These are phyloP conservation scores for Microcebus ravelobensis DNA, from an alignment of 2,113 vertebrate genomes.

Conservation along the genomic window DNA sequence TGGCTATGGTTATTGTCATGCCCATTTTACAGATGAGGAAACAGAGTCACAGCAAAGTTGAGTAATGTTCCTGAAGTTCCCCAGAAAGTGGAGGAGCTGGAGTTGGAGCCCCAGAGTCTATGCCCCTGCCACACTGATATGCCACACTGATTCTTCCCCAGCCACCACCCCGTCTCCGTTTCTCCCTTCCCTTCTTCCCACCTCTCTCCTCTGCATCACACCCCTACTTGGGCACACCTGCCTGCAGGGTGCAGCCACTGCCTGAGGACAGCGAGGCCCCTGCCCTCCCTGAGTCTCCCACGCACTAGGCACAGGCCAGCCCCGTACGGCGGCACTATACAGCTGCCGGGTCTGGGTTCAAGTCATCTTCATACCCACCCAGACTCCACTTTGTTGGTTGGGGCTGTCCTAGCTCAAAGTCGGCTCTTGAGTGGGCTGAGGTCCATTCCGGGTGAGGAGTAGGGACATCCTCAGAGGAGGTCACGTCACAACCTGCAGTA, in stretches of 20 bases:
- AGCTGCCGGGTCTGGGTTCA: neutral
- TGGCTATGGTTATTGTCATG: neutral
- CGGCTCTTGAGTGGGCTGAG: too few species aligned
- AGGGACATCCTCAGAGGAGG: neutral
- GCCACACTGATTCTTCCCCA: fast-evolving
- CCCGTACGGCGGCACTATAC: fast-evolving
- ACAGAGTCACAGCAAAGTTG: neutral
- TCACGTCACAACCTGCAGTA: neutral
- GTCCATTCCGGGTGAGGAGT: neutral
- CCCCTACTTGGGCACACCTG: neutral
- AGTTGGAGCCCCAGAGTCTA: neutral
- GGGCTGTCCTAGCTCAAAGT: neutral
- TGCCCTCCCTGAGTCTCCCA: too few species aligned
- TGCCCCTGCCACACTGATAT: neutral
- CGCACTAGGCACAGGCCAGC: neutral
- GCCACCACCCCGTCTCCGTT: neutral
- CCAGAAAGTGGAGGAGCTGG: neutral
- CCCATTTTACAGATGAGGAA: neutral
- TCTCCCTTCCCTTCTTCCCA: neutral
- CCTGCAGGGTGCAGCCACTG: neutral
- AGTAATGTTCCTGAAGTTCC: neutral
- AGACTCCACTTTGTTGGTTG: neutral
- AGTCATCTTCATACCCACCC: neutral
- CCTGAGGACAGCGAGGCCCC: neutral
- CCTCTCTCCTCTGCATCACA: neutral